Evolutionary conservation across 2,113 vertebrate species (phyloP).

Genomic region (Rallus limicola): DNA sequence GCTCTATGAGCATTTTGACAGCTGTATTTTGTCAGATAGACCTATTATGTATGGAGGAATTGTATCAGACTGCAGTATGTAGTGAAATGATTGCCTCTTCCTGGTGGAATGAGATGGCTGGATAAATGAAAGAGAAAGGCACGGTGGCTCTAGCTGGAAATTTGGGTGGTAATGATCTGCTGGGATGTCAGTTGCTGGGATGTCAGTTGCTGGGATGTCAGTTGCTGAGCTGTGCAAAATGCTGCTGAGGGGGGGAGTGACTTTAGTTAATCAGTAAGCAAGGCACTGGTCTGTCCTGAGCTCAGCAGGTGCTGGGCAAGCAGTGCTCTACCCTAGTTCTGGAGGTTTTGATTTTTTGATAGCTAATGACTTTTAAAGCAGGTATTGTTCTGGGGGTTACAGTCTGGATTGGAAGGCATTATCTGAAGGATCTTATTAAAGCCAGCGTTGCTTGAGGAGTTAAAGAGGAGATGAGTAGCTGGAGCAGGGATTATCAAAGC

Average conservation of each 20-base stretch:
- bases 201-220: background rate
- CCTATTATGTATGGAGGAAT: background rate
- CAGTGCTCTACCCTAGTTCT: fast-evolving
- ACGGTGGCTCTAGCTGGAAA: background rate
- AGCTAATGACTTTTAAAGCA: background rate
- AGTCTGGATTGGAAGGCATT: background rate
- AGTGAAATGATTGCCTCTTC: background rate
- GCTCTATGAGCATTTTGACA: background rate
- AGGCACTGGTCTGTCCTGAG: background rate
- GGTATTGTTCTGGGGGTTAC: background rate
- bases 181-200: background rate
- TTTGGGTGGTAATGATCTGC: background rate
- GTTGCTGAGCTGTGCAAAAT: background rate
- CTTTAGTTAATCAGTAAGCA: background rate
- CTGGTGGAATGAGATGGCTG: background rate
- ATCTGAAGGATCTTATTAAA: background rate
- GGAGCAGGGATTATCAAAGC: background rate
- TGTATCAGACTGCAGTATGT: background rate
- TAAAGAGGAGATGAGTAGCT: background rate
- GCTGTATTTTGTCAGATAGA: background rate
- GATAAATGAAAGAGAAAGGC: background rate
- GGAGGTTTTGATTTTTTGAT: background rate
- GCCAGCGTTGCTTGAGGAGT: background rate
- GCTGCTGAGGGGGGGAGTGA: background rate
- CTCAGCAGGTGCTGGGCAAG: background rate